phyloP scores from a whole-genome alignment of 2,888 invertebrate species.

The Rutpela maculata region DNA sequence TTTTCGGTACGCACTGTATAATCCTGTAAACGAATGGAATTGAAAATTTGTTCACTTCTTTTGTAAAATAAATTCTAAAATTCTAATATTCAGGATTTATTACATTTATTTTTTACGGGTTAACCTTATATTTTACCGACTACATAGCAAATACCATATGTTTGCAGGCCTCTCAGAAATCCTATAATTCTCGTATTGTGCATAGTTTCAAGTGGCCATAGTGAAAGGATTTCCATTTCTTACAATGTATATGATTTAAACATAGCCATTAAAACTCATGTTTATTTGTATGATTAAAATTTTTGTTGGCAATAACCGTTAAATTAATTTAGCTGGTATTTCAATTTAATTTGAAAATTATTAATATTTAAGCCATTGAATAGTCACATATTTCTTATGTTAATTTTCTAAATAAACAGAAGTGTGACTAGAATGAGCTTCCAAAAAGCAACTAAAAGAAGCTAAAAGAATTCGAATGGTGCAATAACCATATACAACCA shows the following conservation, averaged over 20 bases:
- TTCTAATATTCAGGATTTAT: too few species aligned
- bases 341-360: conserved; percentile 62
- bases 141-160: background rate
- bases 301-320: conserved; percentile 53
- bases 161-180: background rate
- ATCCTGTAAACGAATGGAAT: too few species aligned
- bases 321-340: conserved; percentile 59
- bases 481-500: conserved; percentile 56
- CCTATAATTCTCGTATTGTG: background rate
- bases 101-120: too few species aligned
- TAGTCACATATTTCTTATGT: conserved; percentile 59
- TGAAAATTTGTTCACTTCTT: too few species aligned
- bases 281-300: conserved; percentile 53
- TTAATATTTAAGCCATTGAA: conserved; percentile 59
- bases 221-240: conserved; percentile 26
- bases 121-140: too few species aligned
- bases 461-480: conserved; percentile 36
- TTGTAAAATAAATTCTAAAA: too few species aligned
- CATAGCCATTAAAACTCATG: conserved; percentile 47
- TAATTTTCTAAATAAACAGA: conserved; percentile 62
- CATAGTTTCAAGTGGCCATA: conserved; percentile 7
- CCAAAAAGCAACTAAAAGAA: conserved; percentile 36
- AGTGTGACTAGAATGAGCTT: conserved; percentile 54
- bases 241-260: conserved; percentile 18
- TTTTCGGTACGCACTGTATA: too few species aligned